phyloP scores from a whole-genome alignment of 2,113 vertebrate species.

The Boulengeromyrus knoepffleri region DNA sequence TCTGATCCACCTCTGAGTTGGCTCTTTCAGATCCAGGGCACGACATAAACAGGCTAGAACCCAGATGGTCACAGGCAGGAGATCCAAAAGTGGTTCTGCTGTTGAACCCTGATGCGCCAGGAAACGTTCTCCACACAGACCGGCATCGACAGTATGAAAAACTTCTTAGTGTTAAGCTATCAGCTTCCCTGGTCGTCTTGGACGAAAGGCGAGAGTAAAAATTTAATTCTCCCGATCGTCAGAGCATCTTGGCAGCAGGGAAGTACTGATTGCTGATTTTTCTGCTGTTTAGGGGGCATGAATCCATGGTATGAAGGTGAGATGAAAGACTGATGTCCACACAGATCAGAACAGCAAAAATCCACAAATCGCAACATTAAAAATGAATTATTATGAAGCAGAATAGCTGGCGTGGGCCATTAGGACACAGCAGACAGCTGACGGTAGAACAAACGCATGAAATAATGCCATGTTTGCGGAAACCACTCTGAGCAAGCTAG shows the following conservation, averaged over 20 bases:
- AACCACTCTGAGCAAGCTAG: not conserved
- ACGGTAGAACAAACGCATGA: not conserved
- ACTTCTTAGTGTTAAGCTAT: not conserved
- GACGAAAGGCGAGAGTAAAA: not conserved
- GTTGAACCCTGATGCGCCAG: not conserved
- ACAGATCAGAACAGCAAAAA: slow-evolving; percentile 5
- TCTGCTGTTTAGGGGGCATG: not conserved
- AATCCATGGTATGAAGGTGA: not conserved
- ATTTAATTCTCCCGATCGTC: not conserved
- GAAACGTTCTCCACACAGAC: not conserved
- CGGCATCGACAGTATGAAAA: not conserved
- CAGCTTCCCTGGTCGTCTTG: not conserved
- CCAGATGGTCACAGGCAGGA: not conserved
- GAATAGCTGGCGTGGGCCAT: not conserved
- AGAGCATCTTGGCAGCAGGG: not conserved
- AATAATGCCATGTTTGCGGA: not conserved
- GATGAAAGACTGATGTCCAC: not conserved
- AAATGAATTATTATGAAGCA: not conserved
- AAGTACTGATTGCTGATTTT: not conserved
- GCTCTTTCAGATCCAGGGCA: not conserved
- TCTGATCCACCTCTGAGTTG: not conserved
- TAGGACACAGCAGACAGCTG: not conserved
- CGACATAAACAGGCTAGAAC: not conserved
- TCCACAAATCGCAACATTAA: not conserved
- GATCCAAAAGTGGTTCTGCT: not conserved